Percentiles rank a stretch among this genome's conserved stretches.
These are phyloP conservation scores for Chlamydotis undulata DNA, from an alignment of 2,113 vertebrate genomes.

Conservation along the genomic window DNA sequence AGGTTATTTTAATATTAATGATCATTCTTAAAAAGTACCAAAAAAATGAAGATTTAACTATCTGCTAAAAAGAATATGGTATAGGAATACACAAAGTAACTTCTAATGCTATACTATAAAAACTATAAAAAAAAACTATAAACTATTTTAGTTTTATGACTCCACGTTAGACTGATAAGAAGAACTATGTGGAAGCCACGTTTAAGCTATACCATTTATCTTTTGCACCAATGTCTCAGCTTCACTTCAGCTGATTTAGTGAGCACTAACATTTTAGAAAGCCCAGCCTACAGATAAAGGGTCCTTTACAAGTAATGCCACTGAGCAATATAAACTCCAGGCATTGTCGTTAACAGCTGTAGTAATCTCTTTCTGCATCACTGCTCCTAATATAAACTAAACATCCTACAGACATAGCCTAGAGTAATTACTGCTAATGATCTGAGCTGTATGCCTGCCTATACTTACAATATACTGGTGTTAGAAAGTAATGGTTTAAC, in stretches of 20 bases:
- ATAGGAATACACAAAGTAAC: not conserved
- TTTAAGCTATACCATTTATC: not conserved
- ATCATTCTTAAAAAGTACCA: not conserved
- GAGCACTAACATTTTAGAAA: not conserved
- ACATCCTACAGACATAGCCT: not conserved
- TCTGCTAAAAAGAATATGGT: not conserved
- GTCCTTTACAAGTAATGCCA: not conserved
- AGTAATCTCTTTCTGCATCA: conserved; percentile 50
- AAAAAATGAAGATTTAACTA: not conserved
- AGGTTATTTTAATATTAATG: not conserved
- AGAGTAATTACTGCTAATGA: conserved; percentile 47
- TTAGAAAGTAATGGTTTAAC: not conserved
- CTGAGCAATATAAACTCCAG: not conserved
- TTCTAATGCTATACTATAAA: not conserved
- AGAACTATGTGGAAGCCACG: not conserved
- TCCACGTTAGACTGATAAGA: not conserved
- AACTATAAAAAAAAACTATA: not conserved
- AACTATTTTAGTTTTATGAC: not conserved
- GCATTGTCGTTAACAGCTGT: conserved; percentile 38
- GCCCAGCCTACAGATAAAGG: not conserved
- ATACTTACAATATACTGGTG: not conserved
- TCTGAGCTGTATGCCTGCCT: not conserved
- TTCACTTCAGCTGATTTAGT: not conserved
- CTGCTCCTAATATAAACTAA: conserved; percentile 33
- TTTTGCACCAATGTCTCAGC: not conserved